phyloP scores from a whole-genome alignment of 2,888 invertebrate species.

The Leptinotarsa rubiginosa region DNA sequence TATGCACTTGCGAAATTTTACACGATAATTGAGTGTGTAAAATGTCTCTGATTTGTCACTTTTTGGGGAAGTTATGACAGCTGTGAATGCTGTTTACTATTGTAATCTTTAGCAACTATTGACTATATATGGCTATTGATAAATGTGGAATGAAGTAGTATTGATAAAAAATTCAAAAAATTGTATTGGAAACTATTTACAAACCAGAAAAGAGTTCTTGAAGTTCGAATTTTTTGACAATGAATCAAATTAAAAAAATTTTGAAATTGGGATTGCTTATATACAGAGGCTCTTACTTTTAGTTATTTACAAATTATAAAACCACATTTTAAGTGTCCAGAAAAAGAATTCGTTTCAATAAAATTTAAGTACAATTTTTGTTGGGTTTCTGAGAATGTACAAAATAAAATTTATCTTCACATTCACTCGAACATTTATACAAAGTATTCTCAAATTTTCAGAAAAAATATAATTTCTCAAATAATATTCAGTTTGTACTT shows the following conservation, averaged over 20 bases:
- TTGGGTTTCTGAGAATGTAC: slow-evolving; percentile 41
- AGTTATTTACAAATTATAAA: slow-evolving; percentile 51
- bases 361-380: slow-evolving; percentile 35
- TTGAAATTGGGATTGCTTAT: slow-evolving; percentile 48
- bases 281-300: slow-evolving; percentile 52
- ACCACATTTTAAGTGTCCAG: slow-evolving; percentile 46
- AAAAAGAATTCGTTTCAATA: slow-evolving; percentile 25
- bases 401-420: slow-evolving; percentile 48
- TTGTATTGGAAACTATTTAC: slow-evolving; percentile 32
- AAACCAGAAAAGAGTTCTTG: slow-evolving; percentile 18
- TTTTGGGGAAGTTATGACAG: slow-evolving; percentile 63
- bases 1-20: slow-evolving; percentile 54
- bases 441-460: slow-evolving; percentile 40
- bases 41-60: slow-evolving; percentile 60
- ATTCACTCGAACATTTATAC: slow-evolving; percentile 47
- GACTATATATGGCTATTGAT: slow-evolving; percentile 61
- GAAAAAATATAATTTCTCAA: slow-evolving; percentile 46
- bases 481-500: slow-evolving; percentile 52
- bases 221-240: slow-evolving; percentile 3
- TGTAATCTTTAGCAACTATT: slow-evolving; percentile 62
- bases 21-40: slow-evolving; percentile 48
- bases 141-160: slow-evolving; percentile 43
- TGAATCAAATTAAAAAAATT: slow-evolving; percentile 26
- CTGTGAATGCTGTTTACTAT: slow-evolving; percentile 58
- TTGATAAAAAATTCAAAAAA: slow-evolving; percentile 35